Conservation (phyloP, 1,140 invertebrate genomes). For the Bicyclus anynana region DNA sequence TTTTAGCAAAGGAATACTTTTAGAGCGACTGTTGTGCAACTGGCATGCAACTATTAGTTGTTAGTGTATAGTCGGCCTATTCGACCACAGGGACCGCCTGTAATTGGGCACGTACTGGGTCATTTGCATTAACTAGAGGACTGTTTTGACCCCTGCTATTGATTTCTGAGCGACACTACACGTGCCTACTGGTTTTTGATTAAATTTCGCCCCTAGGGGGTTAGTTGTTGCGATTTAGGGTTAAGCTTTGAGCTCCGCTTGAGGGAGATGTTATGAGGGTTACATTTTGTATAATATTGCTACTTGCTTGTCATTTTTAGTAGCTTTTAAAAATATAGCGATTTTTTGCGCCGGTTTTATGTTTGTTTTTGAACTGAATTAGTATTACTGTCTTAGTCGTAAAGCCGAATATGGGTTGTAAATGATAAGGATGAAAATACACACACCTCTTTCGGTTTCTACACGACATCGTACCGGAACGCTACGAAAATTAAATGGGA, state of each 20-base stretch:
- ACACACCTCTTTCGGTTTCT: no score
- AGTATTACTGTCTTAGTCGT: no score
- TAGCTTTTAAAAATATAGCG: neutral
- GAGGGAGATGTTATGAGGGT: neutral
- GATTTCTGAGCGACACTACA: constrained; percentile 17
- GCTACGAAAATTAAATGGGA: no score
- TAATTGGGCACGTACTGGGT: constrained; percentile 49
- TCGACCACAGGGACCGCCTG: constrained; percentile 26
- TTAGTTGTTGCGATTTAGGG: constrained; percentile 3
- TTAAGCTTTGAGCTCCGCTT: neutral
- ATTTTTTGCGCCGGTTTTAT: neutral
- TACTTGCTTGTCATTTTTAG: neutral
- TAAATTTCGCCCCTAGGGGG: constrained; percentile 11
- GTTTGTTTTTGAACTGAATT: no score
- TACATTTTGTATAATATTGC: neutral
- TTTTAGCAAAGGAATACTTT: no score
- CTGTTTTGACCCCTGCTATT: constrained; percentile 23
- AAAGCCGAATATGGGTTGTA: no score
- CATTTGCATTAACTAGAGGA: constrained; percentile 51
- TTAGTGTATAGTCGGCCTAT: constrained; percentile 15
- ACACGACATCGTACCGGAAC: no score
- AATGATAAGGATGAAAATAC: no score
- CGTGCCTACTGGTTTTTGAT: constrained; percentile 13
- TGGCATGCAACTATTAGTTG: neutral
- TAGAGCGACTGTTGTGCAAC: neutral